Evolutionary conservation across 2,797 vertebrate species (phyloP), one percentile per base, ranked within the genome.

Genomic region (Eupleurogrammus muticus): DNA sequence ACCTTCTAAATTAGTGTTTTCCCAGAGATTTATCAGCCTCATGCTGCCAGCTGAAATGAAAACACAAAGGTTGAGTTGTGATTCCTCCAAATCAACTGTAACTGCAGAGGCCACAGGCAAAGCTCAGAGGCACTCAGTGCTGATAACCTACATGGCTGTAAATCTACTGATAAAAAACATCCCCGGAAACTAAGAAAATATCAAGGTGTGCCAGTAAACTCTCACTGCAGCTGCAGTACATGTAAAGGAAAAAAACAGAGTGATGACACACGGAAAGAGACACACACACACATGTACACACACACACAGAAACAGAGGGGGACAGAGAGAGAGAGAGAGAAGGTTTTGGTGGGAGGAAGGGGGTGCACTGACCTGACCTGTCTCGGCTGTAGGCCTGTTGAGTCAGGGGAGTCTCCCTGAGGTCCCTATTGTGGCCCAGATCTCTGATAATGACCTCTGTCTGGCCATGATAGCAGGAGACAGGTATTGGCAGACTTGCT

Each of bases 361-460:
- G 73, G 74, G 63, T 46, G 60, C 64, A 66, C 69, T 90, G 91
- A 93, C 91, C 88, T 87, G 89, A 87, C 84, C 82, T 61, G 80
- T 86, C 86, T 81, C 35, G 20, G 68, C 69, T 69, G 51, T 20
- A 46, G 76, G 85, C 78, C 83, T 87, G 88, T 91, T 88, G 84
- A 82, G 77, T 57, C 24, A 56, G 54, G 70, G 65, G 66, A 86
- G 84, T 93, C 92, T 93, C 92, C 89, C 92, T 48, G 54, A 91
- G 88, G 92, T 90, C 91, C 81, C 77, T 63, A 63, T 17, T 44
- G 63, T 61, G 71, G 80, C 84, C 87, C 73, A 52, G 75, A 76
- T 75, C 87, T 75, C 87, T 89, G 89, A 92, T 92, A 92, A 93
- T 93, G 92, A 94, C 91, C 91, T 91, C 89, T 73, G 87, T 86